These are phyloP conservation scores for Oligia latruncula DNA, from an alignment of 2,888 invertebrate genomes.

Conservation along the genomic window DNA sequence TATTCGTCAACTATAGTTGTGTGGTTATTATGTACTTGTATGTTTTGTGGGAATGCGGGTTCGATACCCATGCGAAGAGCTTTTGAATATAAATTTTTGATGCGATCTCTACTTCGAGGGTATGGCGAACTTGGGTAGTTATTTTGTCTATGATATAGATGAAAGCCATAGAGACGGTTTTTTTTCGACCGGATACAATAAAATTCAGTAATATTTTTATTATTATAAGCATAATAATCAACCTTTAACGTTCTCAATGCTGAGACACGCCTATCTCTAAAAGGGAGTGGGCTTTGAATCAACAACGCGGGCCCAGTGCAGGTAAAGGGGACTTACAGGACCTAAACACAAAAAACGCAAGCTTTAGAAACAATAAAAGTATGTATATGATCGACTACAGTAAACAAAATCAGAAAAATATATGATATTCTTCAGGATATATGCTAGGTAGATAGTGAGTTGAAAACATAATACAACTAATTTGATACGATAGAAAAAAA, in stretches of 20 bases:
- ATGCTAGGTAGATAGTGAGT: too few species aligned
- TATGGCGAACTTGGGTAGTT: too few species aligned
- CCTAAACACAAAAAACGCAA: too few species aligned
- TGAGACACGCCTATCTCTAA: neutral
- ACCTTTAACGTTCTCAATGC: neutral
- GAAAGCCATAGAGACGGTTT: neutral
- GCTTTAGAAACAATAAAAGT: too few species aligned
- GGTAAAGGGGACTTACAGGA: too few species aligned
- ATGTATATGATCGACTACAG: too few species aligned
- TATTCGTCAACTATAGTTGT: constrained; percentile 54
- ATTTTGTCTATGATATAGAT: constrained; percentile 3
- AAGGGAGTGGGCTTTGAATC: neutral
- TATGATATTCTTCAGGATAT: too few species aligned
- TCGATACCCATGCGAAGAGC: neutral
- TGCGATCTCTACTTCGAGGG: constrained; percentile 2
- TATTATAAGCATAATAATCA: neutral
- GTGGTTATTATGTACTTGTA: constrained; percentile 57
- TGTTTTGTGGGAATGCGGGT: constrained; percentile 60
- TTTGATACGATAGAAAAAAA: too few species aligned
- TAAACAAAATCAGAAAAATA: too few species aligned
- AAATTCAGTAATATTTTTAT: neutral
- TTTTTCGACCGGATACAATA: neutral
- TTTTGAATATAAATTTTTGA: constrained; percentile 4
- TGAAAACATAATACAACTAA: too few species aligned
- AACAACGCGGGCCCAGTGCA: neutral